These are phyloP conservation scores for Cantharis rufa DNA, from an alignment of 2,888 invertebrate genomes.

Conservation along the genomic window DNA sequence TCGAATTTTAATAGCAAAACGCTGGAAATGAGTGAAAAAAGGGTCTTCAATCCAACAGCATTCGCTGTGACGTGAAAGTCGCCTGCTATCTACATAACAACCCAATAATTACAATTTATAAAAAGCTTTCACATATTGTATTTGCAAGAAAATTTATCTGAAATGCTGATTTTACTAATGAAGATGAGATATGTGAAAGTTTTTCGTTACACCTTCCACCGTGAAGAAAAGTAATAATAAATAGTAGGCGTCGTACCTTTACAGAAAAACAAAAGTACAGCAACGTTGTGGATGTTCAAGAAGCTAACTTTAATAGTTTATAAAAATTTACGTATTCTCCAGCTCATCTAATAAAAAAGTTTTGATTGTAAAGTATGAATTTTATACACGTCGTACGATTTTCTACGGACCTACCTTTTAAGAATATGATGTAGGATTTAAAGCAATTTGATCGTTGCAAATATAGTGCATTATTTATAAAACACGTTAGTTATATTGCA, in stretches of 20 bases:
- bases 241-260: slow-evolving; percentile 34
- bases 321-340: slow-evolving; percentile 18
- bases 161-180: neutral
- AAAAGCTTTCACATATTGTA: slow-evolving; percentile 36
- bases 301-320: slow-evolving; percentile 16
- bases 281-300: slow-evolving; percentile 21
- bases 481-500: slow-evolving; percentile 8
- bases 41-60: slow-evolving; percentile 43
- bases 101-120: slow-evolving; percentile 29
- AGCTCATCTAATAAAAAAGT: slow-evolving; percentile 17
- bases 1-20: slow-evolving; percentile 8
- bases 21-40: slow-evolving; percentile 32
- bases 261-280: slow-evolving; percentile 25
- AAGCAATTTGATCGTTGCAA: slow-evolving; percentile 26
- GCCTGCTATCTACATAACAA: slow-evolving; percentile 39
- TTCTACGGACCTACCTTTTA: slow-evolving; percentile 34
- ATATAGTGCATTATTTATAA: slow-evolving; percentile 25
- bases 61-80: slow-evolving; percentile 40
- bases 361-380: slow-evolving; percentile 17
- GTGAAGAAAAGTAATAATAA: slow-evolving; percentile 28
- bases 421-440: slow-evolving; percentile 26
- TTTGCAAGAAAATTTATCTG: slow-evolving; percentile 10
- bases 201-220: slow-evolving; percentile 36
- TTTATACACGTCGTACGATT: neutral
- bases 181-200: slow-evolving; percentile 31